Evolutionary conservation across 35 echinoderm and acorn worm genomes (phyloP).

Genomic region (Lytechinus variegatus): DNA sequence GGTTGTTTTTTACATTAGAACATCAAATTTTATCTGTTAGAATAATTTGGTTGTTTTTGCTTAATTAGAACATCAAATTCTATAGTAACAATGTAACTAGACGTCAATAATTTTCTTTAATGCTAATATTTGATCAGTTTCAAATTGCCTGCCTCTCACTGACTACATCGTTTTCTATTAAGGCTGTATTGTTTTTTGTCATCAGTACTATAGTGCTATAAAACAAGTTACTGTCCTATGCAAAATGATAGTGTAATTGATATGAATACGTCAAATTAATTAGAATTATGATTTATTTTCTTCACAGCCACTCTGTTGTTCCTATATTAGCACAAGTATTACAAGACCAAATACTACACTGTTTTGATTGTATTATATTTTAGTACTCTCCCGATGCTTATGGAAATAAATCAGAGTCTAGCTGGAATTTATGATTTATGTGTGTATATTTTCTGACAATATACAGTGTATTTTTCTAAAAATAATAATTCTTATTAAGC

Average conservation of each 20-base stretch:
- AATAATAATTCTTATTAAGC: no score
- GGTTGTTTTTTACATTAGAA: background rate
- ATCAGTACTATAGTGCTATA: background rate
- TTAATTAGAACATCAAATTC: no score
- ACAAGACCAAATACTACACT: background rate
- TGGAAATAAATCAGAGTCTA: background rate
- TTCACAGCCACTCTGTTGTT: conserved; percentile 9
- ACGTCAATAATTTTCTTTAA: no score
- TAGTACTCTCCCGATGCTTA: background rate
- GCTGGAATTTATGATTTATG: background rate
- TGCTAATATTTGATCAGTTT: no score
- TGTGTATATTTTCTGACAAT: background rate
- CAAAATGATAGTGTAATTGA: background rate
- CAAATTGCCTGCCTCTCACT: no score
- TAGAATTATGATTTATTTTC: background rate
- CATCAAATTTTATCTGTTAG: no score
- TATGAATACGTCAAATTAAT: background rate
- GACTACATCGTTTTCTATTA: background rate
- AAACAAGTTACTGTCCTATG: background rate
- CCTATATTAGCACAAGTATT: background rate
- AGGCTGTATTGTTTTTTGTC: background rate
- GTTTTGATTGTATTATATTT: background rate
- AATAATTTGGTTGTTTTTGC: no score
- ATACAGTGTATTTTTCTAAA: no score
- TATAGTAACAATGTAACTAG: no score